Percentiles rank a stretch among this genome's conserved stretches.
Conservation (phyloP, 2,888 invertebrate genomes). For the Dilophus febrilis region DNA sequence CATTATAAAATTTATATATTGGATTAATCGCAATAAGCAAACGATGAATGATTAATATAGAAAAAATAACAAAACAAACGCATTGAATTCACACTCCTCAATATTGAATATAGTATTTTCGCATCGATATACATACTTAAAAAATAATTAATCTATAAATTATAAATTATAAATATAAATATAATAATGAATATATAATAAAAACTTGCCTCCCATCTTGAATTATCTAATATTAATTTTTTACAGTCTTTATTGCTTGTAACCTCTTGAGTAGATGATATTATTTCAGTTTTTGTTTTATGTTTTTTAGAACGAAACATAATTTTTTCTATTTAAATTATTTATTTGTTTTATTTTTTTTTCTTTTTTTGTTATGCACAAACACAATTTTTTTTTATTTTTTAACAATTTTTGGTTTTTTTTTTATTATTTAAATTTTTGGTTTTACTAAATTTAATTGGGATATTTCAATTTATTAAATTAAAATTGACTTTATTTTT, state of each 20-base stretch:
- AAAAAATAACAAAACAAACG: no score
- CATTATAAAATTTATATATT: no score
- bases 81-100: no score
- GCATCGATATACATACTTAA: no score
- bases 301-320: conserved; percentile 19
- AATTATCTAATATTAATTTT: conserved; percentile 23
- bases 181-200: background rate
- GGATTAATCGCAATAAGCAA: no score
- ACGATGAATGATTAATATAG: no score
- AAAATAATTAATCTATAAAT: no score
- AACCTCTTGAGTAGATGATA: conserved; percentile 3
- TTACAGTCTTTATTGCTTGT: conserved; percentile 19
- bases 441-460: conserved; percentile 1
- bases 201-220: conserved; percentile 28
- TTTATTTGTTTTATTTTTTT: conserved; percentile 5
- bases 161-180: no score
- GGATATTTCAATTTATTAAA: conserved; percentile 4
- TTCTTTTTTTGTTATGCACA: conserved; percentile 6
- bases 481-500: no score
- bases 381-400: no score
- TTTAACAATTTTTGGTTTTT: conserved; percentile 1
- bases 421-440: conserved; percentile 1
- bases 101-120: no score
- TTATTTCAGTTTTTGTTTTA: conserved; percentile 7
- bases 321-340: conserved; percentile 26